phyloP scores from a whole-genome alignment of 2,888 invertebrate species.

The Himalopsyche anomala region DNA sequence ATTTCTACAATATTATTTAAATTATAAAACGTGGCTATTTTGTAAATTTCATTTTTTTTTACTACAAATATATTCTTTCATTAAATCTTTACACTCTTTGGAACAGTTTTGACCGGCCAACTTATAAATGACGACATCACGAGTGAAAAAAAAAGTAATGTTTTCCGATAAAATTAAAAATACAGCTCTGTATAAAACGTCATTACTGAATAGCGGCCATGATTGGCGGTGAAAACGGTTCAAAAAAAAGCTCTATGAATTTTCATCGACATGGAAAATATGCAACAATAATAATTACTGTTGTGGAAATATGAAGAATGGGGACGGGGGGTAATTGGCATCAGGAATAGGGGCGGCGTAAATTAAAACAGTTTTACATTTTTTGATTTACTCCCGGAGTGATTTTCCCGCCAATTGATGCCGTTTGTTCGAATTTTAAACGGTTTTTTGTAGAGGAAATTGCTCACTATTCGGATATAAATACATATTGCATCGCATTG shows the following conservation, averaged over 20 bases:
- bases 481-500: too few species aligned
- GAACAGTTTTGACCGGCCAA: too few species aligned
- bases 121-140: too few species aligned
- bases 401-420: constrained; percentile 50
- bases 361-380: constrained; percentile 57
- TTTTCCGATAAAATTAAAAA: not conserved
- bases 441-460: not conserved
- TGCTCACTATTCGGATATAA: too few species aligned
- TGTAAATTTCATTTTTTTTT: too few species aligned
- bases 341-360: constrained; percentile 49
- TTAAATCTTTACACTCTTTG: too few species aligned
- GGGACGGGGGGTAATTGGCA: constrained; percentile 46
- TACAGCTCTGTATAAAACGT: constrained; percentile 43
- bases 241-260: constrained; percentile 53
- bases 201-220: constrained; percentile 55
- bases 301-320: constrained; percentile 31
- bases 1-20: too few species aligned
- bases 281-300: constrained; percentile 49
- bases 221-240: constrained; percentile 52
- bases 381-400: constrained; percentile 37
- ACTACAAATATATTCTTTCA: too few species aligned
- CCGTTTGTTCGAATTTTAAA: constrained; percentile 59
- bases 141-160: too few species aligned
- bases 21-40: too few species aligned
- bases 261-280: constrained; percentile 46